Percentiles rank a stretch among this genome's conserved stretches.
Conservation (phyloP, 2,888 invertebrate species). For the Myathropa florea region DNA sequence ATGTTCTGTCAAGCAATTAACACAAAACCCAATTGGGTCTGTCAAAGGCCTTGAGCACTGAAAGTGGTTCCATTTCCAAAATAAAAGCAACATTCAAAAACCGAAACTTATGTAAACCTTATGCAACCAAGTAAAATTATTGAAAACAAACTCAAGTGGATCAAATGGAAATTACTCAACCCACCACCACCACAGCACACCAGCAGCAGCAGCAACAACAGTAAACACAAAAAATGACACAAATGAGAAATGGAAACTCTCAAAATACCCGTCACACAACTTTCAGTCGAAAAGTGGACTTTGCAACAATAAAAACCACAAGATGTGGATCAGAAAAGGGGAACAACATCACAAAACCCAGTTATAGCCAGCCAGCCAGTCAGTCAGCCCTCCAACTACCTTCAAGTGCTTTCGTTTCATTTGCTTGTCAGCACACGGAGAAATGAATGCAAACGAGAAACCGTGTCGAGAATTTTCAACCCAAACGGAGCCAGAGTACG, state of each 20-base stretch:
- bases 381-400: conserved; percentile 16
- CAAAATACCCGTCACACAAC: conserved; percentile 14
- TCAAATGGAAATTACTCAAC: conserved; percentile 32
- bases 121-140: conserved; percentile 18
- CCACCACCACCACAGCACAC: neutral
- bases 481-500: conserved; percentile 24
- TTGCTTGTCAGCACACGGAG: conserved; percentile 12
- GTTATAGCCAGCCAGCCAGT: too few relatives aligned
- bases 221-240: neutral
- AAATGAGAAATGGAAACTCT: neutral
- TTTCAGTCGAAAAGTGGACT: conserved; percentile 24
- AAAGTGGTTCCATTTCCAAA: neutral
- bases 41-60: neutral
- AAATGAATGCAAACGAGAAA: conserved; percentile 14
- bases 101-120: conserved; percentile 3
- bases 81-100: neutral
- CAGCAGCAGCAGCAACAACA: neutral
- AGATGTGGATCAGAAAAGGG: neutral
- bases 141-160: conserved; percentile 32
- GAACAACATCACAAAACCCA: neutral
- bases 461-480: conserved; percentile 11
- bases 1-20: neutral
- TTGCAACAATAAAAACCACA: conserved; percentile 13
- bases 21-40: too few relatives aligned
- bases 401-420: conserved; percentile 22